Conservation (phyloP, 2,797 vertebrate genomes). For the Lagodon rhomboides region DNA sequence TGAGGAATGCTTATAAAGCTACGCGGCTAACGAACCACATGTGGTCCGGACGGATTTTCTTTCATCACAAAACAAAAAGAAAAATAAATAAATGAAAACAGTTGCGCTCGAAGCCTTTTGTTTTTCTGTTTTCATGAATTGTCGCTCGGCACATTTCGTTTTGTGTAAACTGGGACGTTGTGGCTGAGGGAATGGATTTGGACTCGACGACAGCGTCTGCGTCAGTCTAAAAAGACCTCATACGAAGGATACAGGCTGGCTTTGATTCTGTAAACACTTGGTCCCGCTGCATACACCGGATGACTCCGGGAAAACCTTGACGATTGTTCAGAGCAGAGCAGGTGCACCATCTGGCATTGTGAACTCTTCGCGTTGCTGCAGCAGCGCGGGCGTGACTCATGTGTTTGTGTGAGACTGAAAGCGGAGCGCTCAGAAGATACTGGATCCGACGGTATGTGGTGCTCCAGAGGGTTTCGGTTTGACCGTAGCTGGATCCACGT, state of each 20-base stretch:
- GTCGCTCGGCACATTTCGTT: neutral
- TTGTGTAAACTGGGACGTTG: constrained; percentile 4
- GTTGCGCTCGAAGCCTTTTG: constrained; percentile 5
- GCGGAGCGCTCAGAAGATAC: constrained; percentile 55
- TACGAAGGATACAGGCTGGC: constrained; percentile 52
- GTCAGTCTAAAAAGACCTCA: constrained; percentile 12
- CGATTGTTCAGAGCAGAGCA: constrained; percentile 58
- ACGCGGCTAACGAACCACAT: constrained; percentile 63
- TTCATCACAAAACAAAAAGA: constrained; percentile 27
- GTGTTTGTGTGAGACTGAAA: constrained; percentile 60
- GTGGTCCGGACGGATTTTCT: constrained; percentile 43
- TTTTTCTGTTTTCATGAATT: constrained; percentile 15
- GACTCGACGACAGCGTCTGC: constrained; percentile 1
- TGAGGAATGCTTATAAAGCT: constrained; percentile 73
- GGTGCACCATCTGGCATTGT: constrained; percentile 75
- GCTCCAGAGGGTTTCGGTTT: constrained; percentile 59
- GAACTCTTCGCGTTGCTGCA: constrained; percentile 49
- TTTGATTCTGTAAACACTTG: constrained; percentile 30
- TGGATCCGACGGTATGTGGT: constrained; percentile 65
- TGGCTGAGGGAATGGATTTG: neutral
- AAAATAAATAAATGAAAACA: constrained; percentile 13
- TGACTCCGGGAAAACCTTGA: constrained; percentile 42
- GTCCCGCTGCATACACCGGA: constrained; percentile 30
- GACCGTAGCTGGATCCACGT: constrained; percentile 38
- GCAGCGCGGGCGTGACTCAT: constrained; percentile 60